phyloP scores from a whole-genome alignment of 2,888 invertebrate genomes.

The Drosophila fungiperda region DNA sequence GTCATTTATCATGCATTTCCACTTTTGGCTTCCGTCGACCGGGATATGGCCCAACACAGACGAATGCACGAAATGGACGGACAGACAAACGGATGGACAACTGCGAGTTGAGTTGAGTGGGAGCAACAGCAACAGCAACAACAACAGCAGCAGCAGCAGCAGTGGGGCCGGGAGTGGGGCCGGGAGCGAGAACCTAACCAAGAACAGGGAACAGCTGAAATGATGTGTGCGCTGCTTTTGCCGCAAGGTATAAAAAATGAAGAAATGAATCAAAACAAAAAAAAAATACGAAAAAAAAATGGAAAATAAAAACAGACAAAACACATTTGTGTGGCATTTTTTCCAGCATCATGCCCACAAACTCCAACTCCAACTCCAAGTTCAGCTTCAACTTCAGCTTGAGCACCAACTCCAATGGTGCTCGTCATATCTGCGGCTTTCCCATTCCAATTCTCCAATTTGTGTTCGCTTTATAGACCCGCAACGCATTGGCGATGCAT shows the following conservation, averaged over 20 bases:
- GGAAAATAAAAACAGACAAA: slow-evolving; percentile 22
- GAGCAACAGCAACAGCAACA: neutral
- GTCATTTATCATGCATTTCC: slow-evolving; percentile 82
- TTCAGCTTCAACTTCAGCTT: slow-evolving; percentile 5
- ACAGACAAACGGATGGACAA: slow-evolving; percentile 34
- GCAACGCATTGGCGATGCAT: slow-evolving; percentile 5
- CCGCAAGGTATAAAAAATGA: slow-evolving; percentile 40
- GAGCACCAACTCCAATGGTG: neutral
- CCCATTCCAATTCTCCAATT: slow-evolving; percentile 27
- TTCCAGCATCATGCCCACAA: slow-evolving; percentile 5
- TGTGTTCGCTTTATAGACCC: slow-evolving; percentile 29
- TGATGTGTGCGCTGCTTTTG: slow-evolving; percentile 47
- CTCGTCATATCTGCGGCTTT: slow-evolving; percentile 24
- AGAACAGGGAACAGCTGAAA: slow-evolving; percentile 37
- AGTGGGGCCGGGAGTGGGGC: neutral
- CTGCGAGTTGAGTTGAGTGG: slow-evolving; percentile 21
- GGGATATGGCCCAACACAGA: slow-evolving; percentile 68
- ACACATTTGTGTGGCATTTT: slow-evolving; percentile 53
- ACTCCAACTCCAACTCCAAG: slow-evolving; percentile 14
- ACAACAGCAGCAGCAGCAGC: neutral
- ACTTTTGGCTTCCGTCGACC: slow-evolving; percentile 79
- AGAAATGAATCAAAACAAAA: slow-evolving; percentile 17
- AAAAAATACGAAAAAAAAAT: slow-evolving; percentile 9
- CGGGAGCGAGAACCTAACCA: slow-evolving; percentile 6
- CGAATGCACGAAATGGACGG: slow-evolving; percentile 57